Evolutionary conservation across 2,797 vertebrate species (phyloP), one percentile per base, ranked within the genome.

Genomic region (Ciconia nigra): DNA sequence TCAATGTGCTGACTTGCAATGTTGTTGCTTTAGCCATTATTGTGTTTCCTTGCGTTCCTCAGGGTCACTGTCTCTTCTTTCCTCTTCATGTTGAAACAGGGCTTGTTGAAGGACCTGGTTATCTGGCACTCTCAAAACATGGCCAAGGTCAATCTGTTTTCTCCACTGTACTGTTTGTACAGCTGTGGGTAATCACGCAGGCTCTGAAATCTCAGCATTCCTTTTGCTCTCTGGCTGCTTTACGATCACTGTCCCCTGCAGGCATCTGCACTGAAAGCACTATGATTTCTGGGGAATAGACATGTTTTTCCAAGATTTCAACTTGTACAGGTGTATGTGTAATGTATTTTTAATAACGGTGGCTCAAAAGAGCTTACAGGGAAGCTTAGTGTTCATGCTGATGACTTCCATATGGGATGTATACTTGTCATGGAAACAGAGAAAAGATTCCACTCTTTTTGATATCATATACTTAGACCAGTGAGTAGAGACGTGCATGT

Each of bases 121-220:
- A 95, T 97, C 94, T 93, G 91, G 89, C 92, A 94, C 94, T 95
- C 91, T 95, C 82, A 94, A 96, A 95, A 95, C 87, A 94, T 65
- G 91, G 96, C 92, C 96, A 96, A 96, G 96, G 94, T 97, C 96
- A 92, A 76, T 94, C 79, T 95, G 94, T 97, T 95, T 97, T 96
- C 94, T 95, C 87, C 67, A 42, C 89, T 83, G 94, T 74, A 88
- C 84, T 97, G 87, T 97, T 97, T 96, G 94, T 96, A 96, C 96
- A 97, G 96, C 96, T 96, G 96, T 78, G 93, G 93, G 93, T 91
- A 95, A 95, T 96, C 96, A 95, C 0, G 14, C 94, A 92, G 91
- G 35, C 93, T 89, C 95, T 95, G 96, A 96, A 95, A 96, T 91
- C 93, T 96, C 94, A 81, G 79, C 95, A 95, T 96, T 97, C 96